phyloP scores from a whole-genome alignment of 2,113 vertebrate species.

The Procavia capensis region DNA sequence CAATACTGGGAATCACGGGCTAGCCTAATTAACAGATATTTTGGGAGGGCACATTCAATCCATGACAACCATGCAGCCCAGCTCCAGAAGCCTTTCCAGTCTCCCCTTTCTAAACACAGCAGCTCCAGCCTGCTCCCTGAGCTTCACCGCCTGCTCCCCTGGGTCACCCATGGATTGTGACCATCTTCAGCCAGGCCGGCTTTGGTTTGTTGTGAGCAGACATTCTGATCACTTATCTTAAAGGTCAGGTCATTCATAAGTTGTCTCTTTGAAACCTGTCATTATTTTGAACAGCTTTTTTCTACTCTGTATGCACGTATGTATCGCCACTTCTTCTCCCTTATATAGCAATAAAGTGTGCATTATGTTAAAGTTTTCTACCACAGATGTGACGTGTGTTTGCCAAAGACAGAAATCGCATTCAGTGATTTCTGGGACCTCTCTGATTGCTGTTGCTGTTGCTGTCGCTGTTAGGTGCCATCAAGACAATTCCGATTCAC shows the following conservation, averaged over 20 bases:
- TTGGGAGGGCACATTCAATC: no score
- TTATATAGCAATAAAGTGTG: no score
- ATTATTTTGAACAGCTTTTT: background rate
- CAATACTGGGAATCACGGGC: no score
- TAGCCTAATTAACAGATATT: no score
- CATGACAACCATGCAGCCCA: background rate
- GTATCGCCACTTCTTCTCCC: background rate
- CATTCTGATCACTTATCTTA: background rate
- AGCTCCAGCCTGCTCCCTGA: background rate
- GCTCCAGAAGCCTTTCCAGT: rapidly evolving
- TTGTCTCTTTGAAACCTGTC: background rate
- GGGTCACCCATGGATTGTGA: background rate
- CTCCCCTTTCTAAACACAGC: no score
- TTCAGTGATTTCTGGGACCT: background rate
- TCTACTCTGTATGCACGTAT: background rate
- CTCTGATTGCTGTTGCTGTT: no score
- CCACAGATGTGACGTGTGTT: no score
- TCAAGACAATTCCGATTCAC: no score
- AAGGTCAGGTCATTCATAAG: background rate
- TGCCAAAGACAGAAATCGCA: background rate
- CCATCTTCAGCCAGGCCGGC: background rate
- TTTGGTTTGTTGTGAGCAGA: background rate
- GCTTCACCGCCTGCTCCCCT: background rate
- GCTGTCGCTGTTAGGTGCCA: no score
- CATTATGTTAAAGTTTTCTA: background rate